A percentile compares a stretch with the other conserved stretches of the same genome.
phyloP scores from a whole-genome alignment of 92 coral and sea anemone species.

The Palythoa heliodiscus region DNA sequence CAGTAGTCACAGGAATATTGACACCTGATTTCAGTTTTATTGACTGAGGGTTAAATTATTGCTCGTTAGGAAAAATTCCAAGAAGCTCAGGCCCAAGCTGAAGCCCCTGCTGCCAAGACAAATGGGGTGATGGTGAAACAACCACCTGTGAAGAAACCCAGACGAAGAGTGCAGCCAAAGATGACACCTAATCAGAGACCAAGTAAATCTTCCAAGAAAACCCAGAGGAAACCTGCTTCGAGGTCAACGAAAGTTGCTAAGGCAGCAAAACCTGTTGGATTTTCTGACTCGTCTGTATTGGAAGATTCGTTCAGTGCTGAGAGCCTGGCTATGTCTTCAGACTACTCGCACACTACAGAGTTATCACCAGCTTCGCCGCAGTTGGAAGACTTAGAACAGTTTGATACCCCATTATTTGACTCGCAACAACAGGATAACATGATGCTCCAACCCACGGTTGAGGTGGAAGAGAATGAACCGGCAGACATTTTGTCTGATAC shows the following conservation, averaged over 20 bases:
- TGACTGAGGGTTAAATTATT: background rate
- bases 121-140: slow-evolving; percentile 65
- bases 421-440: slow-evolving; percentile 71
- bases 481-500: slow-evolving; percentile 43
- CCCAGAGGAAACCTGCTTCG: slow-evolving; percentile 68
- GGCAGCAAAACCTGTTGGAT: slow-evolving; percentile 56
- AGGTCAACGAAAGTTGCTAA: slow-evolving; percentile 65
- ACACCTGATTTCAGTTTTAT: background rate
- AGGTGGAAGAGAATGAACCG: slow-evolving; percentile 58
- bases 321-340: slow-evolving; percentile 68
- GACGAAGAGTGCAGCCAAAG: slow-evolving; percentile 87
- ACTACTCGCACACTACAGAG: slow-evolving; percentile 78
- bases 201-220: slow-evolving; percentile 63
- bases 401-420: slow-evolving; percentile 78
- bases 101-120: slow-evolving; percentile 70
- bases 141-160: slow-evolving; percentile 78
- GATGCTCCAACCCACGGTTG: slow-evolving; percentile 61
- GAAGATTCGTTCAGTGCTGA: slow-evolving; percentile 71
- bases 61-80: slow-evolving; percentile 33
- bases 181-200: slow-evolving; percentile 62
- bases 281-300: slow-evolving; percentile 58
- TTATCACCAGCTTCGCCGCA: slow-evolving; percentile 69
- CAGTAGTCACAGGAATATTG: background rate
- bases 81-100: slow-evolving; percentile 76
- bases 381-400: slow-evolving; percentile 75